A percentile compares a stretch with the other conserved stretches of the same genome.
Conservation (phyloP, 2,113 vertebrate species). For the Pavo muticus region DNA sequence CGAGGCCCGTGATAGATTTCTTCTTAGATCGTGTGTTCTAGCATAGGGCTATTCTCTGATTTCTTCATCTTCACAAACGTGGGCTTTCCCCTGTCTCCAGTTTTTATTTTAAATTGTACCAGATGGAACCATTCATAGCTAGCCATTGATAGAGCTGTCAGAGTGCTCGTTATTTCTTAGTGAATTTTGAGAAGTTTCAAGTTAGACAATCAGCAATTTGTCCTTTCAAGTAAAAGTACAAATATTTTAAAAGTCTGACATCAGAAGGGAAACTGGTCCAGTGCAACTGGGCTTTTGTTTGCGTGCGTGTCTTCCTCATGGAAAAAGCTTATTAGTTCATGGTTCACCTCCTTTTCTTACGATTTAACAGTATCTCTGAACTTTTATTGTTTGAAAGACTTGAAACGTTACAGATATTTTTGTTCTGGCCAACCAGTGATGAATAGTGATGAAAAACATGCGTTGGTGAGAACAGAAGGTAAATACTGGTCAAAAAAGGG, state of each 20-base stretch:
- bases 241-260: neutral
- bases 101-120: neutral
- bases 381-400: neutral
- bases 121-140: neutral
- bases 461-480: neutral
- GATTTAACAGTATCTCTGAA: neutral
- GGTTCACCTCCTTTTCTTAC: neutral
- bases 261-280: neutral
- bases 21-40: slow-evolving; percentile 25
- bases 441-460: neutral
- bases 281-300: neutral
- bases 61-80: neutral
- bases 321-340: neutral
- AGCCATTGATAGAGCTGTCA: neutral
- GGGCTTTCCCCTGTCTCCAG: neutral
- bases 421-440: neutral
- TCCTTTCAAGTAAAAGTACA: neutral
- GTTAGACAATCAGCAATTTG: neutral
- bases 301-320: neutral
- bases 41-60: neutral
- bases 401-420: neutral
- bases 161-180: neutral
- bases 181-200: neutral
- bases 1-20: slow-evolving; percentile 32
- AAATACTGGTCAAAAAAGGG: neutral